Conservation (phyloP, 2,888 invertebrate genomes). For the Zhuqinia jingwanae region DNA sequence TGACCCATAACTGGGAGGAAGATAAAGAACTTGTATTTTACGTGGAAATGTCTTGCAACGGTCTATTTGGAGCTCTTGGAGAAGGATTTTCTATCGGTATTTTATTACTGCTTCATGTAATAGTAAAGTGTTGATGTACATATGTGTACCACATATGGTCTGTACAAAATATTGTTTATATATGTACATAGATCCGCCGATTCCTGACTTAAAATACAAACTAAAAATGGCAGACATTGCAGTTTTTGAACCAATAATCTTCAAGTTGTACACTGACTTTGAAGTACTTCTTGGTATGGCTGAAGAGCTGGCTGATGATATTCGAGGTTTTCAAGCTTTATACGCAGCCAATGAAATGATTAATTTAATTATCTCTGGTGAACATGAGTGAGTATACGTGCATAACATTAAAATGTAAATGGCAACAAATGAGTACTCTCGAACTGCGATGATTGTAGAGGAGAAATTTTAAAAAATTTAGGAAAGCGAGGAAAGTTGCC, state of each 20-base stretch:
- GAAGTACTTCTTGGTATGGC: constrained; percentile 81
- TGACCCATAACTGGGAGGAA: constrained; percentile 75
- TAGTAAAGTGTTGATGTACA: no score
- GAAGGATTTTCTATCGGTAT: constrained; percentile 80
- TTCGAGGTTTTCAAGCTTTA: constrained; percentile 81
- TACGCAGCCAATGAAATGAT: constrained; percentile 82
- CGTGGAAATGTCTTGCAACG: constrained; percentile 83
- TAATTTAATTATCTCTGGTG: constrained; percentile 80
- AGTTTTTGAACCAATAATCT: constrained; percentile 80
- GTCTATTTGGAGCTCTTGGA: constrained; percentile 81
- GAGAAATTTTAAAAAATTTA: no score
- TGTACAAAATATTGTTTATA: no score
- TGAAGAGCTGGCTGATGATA: constrained; percentile 80
- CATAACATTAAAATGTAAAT: constrained; percentile 12
- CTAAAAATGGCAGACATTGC: constrained; percentile 81
- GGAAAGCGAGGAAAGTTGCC: constrained; percentile 81
- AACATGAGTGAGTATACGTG: constrained; percentile 76
- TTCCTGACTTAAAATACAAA: constrained; percentile 80
- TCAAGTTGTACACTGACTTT: constrained; percentile 81
- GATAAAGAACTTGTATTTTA: constrained; percentile 74
- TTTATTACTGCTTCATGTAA: not conserved
- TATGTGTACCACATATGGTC: no score
- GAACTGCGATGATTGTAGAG: not conserved
- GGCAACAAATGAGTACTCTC: not conserved
- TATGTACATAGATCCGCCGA: constrained; percentile 80